Conservation (phyloP, 2,888 invertebrate genomes). For the Chloromyia formosa region DNA sequence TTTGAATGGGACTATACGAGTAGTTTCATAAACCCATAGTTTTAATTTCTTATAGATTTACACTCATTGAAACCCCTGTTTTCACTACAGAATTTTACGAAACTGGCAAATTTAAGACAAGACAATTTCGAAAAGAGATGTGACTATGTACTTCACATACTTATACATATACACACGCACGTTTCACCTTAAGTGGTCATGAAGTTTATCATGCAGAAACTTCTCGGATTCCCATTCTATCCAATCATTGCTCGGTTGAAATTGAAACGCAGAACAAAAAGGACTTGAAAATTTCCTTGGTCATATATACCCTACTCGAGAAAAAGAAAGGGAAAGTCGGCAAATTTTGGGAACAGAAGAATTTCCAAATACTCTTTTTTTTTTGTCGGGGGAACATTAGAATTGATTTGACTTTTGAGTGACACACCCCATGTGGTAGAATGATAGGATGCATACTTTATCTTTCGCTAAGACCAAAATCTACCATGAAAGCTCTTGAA, state of each 20-base stretch:
- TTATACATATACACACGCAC: not conserved
- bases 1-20: no score
- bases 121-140: conserved; percentile 14
- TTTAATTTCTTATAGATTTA: no score
- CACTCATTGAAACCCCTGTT: no score
- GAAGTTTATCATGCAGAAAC: conserved; percentile 39
- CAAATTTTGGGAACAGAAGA: conserved; percentile 4
- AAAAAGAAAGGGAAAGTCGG: not conserved
- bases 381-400: conserved; percentile 15
- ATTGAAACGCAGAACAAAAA: conserved; percentile 9
- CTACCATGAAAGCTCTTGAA: no score
- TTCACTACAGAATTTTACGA: not conserved
- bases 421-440: conserved; percentile 39
- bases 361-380: conserved; percentile 20
- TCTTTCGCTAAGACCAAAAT: no score
- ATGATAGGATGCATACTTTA: conserved; percentile 39
- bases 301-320: not conserved
- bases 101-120: not conserved
- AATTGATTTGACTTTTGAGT: conserved; percentile 47
- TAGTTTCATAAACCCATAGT: no score
- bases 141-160: not conserved
- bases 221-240: not conserved
- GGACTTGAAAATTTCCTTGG: conserved; percentile 10
- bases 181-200: conserved; percentile 23
- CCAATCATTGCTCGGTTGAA: not conserved